Base-by-base conservation (phyloP, 2,888 invertebrate genomes). In the Linyphia triangularis region DNA sequence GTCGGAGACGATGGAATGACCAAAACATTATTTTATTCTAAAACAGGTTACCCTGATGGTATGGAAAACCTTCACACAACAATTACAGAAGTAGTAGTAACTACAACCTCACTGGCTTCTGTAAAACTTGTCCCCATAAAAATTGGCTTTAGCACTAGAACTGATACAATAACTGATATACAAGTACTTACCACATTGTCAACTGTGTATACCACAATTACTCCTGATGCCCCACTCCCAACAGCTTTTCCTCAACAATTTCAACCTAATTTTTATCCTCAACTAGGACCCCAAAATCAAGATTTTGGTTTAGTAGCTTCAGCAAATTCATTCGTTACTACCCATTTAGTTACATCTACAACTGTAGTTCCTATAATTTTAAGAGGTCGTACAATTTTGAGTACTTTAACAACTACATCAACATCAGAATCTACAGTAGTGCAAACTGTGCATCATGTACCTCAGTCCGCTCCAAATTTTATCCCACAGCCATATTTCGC, bases 111-210 rank as follows among this genome's bases (percentile, higher is more conserved):
- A 3, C 61, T 91, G 26, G 85, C 85, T 28, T 90, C 90, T 10
- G 85, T 91, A n/a, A 91, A 90, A 85, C 69, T 91, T 26, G 90
- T 91, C 28, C 91, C 91, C 9, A 91, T 91, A 28, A 89, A 89
- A 82, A 91, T 91, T 63, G 91, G 91, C 9, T 91, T 88, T 43
- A 90, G 90, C 67, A 91, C 91, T 5, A 77, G 91, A 57, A 91
- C 91, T 16, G 91, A 91, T 63, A 91, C 91, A 13, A 33, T 91
- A 26, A 91, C 91, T 22, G 90, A 90, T 81, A 78, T 89, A 9
- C 90, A 91, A 78, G 90, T 90, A 16, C 79, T 91, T 2, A 91
- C 91, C 24, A 90, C 91, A n/a, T 78, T 91, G 2, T 89, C 89
- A 6, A 91, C 91, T 26, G 22, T 85, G 1, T 89, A 90, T 24